A percentile compares a stretch with the other conserved stretches of the same genome.
Conservation (phyloP, 1,140 invertebrate species). For the Danaus plexippus region DNA sequence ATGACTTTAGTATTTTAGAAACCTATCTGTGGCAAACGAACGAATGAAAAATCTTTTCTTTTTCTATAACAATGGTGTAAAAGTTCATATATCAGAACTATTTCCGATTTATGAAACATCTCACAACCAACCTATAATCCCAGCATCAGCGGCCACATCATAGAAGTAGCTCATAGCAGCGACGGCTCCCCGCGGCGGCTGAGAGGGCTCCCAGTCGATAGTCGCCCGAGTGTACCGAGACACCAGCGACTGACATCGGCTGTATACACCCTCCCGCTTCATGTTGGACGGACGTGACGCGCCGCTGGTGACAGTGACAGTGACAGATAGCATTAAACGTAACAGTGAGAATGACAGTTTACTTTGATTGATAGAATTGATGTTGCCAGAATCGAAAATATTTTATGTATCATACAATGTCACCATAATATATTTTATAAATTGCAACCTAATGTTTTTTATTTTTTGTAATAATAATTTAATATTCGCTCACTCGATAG, state of each 20-base stretch:
- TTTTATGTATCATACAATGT: no score
- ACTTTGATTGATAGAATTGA: neutral
- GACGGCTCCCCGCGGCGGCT: slow-evolving; percentile 74
- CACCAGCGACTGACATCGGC: slow-evolving; percentile 49
- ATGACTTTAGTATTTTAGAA: no score
- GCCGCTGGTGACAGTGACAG: slow-evolving; percentile 26
- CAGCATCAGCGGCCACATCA: slow-evolving; percentile 89
- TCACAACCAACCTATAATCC: slow-evolving; percentile 75
- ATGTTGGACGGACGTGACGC: slow-evolving; percentile 22
- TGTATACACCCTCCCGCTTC: slow-evolving; percentile 36
- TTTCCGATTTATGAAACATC: slow-evolving; percentile 2
- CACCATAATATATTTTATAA: no score
- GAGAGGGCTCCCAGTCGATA: slow-evolving; percentile 44
- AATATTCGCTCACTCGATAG: slow-evolving; percentile 66
- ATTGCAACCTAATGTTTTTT: no score
- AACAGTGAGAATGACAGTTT: neutral
- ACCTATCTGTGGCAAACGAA: no score
- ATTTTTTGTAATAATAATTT: no score
- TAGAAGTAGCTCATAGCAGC: slow-evolving; percentile 96
- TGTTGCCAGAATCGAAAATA: no score
- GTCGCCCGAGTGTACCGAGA: slow-evolving; percentile 64
- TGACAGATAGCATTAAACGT: no score
- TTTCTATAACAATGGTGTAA: no score
- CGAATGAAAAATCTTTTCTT: no score
- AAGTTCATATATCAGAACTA: neutral